Percentiles rank a stretch among this genome's conserved stretches.
Evolutionary conservation across 2,113 vertebrate species (phyloP).

Genomic region (Pygoscelis antarcticus): DNA sequence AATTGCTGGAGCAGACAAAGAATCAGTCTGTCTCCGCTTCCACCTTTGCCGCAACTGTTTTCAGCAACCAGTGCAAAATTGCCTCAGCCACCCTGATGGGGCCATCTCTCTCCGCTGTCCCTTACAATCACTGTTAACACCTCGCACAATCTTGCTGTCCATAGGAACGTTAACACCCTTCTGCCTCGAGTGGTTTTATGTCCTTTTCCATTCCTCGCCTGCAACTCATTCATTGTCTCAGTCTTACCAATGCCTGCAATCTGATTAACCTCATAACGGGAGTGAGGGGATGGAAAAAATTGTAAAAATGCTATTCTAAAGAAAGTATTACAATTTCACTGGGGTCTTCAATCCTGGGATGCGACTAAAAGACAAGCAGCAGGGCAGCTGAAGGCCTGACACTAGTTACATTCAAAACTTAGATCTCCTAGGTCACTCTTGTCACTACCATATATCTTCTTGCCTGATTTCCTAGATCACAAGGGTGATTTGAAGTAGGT

Average conservation of each 20-base stretch:
- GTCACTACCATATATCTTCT: not conserved
- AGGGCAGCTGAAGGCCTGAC: not conserved
- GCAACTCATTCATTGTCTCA: not conserved
- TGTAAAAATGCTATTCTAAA: not conserved
- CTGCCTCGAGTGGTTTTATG: not conserved
- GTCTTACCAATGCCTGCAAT: not conserved
- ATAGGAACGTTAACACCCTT: not conserved
- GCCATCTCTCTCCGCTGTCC: not conserved
- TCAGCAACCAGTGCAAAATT: not conserved
- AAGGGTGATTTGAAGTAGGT: not conserved
- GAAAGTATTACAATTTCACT: not conserved
- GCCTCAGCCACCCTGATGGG: not conserved
- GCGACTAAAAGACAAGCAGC: not conserved
- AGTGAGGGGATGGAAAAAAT: not conserved
- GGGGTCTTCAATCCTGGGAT: not conserved
- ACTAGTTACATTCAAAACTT: not conserved
- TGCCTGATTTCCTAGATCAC: not conserved
- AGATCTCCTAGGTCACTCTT: not conserved
- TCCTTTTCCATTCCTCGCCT: not conserved
- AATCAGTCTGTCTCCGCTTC: not conserved
- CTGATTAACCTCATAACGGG: not conserved
- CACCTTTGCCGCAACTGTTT: not conserved
- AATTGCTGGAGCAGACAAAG: not conserved
- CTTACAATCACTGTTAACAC: rapidly evolving
- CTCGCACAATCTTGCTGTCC: not conserved